Evolutionary conservation across 2,888 invertebrate species (phyloP), one percentile per base, ranked within the genome.

Genomic region (Phlogophora meticulosa): DNA sequence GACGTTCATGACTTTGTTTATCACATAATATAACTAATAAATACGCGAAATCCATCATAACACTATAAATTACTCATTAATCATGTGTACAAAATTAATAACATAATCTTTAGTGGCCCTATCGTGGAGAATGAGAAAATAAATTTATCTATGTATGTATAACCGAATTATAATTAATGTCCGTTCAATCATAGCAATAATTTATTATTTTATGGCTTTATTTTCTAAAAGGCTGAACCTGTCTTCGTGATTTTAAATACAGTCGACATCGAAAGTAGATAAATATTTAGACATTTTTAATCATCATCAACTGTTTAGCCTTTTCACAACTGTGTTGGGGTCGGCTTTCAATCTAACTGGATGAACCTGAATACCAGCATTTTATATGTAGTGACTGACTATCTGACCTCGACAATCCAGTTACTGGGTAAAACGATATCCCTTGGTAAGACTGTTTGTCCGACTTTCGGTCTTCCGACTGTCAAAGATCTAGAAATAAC

Each of bases 191-290:
- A 28, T 9, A 9, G 4, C 9, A 24, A 32, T 42, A 9, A 42
- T 48, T 34, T 28, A 4, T 71, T 70, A 49, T 58, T 40, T 40
- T 40, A 55, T 24, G n/a, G 55, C 17, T 43, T 5, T 1, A 68
- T 38, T 65, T 68, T 68, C 40, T 24, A 43, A 61, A 43, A 15
- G 7, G 38, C 2, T 13, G 3, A 38, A 32, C 28, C 32, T 24
- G 32, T 17, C n/a, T 4, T 5, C 7, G 10, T 17, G 5, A 2
- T 13, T 13, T 34, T 13, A 40, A n/a, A 40, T 32, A 17, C 58
- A 22, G 22, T 60, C 22, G n/a, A 2, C 11, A 17, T 43, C 11
- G 2, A 5, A 61, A 34, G 2, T n/a, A 20, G 32, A 32, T 22
- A n/a, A n/a, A 32, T 40, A 15, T 58, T 7, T 28, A 7, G 13